These are phyloP conservation scores for Cristatella mucedo DNA, from an alignment of 2,888 invertebrate species.

Conservation along the genomic window DNA sequence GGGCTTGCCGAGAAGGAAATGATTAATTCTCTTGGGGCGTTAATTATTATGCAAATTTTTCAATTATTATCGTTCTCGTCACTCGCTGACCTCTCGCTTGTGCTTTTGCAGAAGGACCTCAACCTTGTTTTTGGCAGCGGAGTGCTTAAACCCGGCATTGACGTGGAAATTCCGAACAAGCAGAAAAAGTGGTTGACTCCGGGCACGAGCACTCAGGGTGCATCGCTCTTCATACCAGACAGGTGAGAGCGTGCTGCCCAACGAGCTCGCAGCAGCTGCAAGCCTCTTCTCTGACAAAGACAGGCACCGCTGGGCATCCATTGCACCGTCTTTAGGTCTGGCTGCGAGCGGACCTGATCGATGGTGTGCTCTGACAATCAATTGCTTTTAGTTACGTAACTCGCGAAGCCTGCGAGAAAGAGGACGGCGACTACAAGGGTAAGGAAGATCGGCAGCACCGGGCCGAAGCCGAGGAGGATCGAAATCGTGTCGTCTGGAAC, in stretches of 20 bases:
- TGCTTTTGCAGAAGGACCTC: slow-evolving; percentile 30
- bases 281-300: too few species aligned
- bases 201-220: slow-evolving; percentile 19
- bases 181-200: slow-evolving; percentile 36
- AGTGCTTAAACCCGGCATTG: slow-evolving; percentile 27
- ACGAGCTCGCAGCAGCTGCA: too few species aligned
- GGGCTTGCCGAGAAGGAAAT: too few species aligned
- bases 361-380: too few species aligned
- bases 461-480: slow-evolving; percentile 27
- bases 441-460: slow-evolving; percentile 34
- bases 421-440: slow-evolving; percentile 32
- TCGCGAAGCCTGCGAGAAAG: slow-evolving; percentile 28
- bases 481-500: slow-evolving; percentile 34
- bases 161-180: slow-evolving; percentile 31
- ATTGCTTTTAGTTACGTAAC: slow-evolving; percentile 21
- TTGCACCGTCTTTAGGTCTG: too few species aligned
- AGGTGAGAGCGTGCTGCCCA: too few species aligned
- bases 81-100: too few species aligned
- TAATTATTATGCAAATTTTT: too few species aligned
- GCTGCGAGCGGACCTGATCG: too few species aligned
- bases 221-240: slow-evolving; percentile 29
- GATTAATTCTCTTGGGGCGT: too few species aligned
- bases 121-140: slow-evolving; percentile 34
- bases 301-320: too few species aligned
- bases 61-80: too few species aligned